phyloP scores from a whole-genome alignment of 2,888 invertebrate species.

The Chrysolina haemoptera region DNA sequence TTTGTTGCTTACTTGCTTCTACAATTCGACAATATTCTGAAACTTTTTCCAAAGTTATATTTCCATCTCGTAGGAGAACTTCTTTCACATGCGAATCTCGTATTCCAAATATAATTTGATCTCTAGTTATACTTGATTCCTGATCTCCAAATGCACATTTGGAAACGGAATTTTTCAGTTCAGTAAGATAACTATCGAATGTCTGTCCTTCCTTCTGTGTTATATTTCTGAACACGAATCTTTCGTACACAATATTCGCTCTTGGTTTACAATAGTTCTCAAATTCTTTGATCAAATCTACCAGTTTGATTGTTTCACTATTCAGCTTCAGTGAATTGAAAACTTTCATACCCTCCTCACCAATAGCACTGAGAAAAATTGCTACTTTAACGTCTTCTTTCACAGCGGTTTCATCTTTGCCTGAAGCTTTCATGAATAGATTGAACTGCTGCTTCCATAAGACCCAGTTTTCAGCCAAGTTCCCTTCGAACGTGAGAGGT shows the following conservation, averaged over 20 bases:
- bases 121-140: conserved; percentile 5
- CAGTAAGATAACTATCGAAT: conserved; percentile 5
- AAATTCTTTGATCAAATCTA: background rate
- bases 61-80: background rate
- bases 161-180: background rate
- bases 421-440: background rate
- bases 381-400: background rate
- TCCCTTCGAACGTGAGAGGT: too few species aligned
- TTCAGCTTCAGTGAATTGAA: too few species aligned
- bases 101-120: conserved; percentile 9
- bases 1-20: too few species aligned
- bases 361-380: too few species aligned
- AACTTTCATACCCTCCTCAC: too few species aligned
- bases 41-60: too few species aligned
- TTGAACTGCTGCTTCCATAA: conserved; percentile 9
- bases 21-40: too few species aligned
- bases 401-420: background rate
- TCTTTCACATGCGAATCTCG: conserved; percentile 3
- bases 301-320: too few species aligned
- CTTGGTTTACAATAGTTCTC: conserved; percentile 6
- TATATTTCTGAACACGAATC: conserved; percentile 9
- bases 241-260: conserved; percentile 11
- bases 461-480: too few species aligned
- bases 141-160: background rate
- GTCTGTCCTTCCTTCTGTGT: conserved; percentile 7